Evolutionary conservation across 2,888 invertebrate genomes (phyloP).

Genomic region (Mechanitis messenoides): DNA sequence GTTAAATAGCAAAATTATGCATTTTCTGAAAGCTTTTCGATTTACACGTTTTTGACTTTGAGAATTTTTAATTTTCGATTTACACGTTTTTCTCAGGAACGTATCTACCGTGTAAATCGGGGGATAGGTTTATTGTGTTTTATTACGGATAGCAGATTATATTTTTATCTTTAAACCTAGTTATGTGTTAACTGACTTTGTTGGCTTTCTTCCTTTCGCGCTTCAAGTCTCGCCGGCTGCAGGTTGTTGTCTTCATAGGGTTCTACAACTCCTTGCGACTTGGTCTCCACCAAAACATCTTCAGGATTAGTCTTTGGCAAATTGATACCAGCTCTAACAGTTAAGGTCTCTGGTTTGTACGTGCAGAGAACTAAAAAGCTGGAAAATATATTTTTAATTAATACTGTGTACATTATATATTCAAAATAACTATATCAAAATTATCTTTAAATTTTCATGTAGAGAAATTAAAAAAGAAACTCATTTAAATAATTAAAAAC

Average conservation of each 20-base stretch:
- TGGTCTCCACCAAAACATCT: constrained; percentile 64
- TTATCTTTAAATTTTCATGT: too few relatives aligned
- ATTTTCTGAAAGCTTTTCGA: too few relatives aligned
- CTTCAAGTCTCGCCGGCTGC: constrained; percentile 67
- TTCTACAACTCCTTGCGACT: constrained; percentile 62
- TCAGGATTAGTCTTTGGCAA: constrained; percentile 78
- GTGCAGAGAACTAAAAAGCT: constrained; percentile 88
- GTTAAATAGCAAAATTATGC: too few relatives aligned
- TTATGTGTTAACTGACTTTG: constrained; percentile 48
- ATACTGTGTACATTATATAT: background rate
- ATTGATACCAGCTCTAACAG: constrained; percentile 86
- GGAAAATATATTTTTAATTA: constrained; percentile 28
- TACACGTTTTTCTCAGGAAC: too few relatives aligned
- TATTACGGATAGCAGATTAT: background rate
- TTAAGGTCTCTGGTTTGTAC: constrained; percentile 88
- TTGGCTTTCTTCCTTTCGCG: constrained; percentile 54
- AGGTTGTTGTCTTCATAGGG: constrained; percentile 69
- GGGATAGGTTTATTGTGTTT: background rate
- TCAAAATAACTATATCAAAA: too few relatives aligned
- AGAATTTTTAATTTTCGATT: too few relatives aligned
- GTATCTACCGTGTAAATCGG: too few relatives aligned
- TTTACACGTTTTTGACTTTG: too few relatives aligned
- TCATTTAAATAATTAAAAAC: too few relatives aligned
- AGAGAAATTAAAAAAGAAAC: too few relatives aligned
- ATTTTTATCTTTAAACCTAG: constrained; percentile 1